Evolutionary conservation across 30 jellyfish, hydroid and myxozoan genomes (phyloP), one percentile per base, ranked within the genome.

Genomic region (Chironex yamaguchii): DNA sequence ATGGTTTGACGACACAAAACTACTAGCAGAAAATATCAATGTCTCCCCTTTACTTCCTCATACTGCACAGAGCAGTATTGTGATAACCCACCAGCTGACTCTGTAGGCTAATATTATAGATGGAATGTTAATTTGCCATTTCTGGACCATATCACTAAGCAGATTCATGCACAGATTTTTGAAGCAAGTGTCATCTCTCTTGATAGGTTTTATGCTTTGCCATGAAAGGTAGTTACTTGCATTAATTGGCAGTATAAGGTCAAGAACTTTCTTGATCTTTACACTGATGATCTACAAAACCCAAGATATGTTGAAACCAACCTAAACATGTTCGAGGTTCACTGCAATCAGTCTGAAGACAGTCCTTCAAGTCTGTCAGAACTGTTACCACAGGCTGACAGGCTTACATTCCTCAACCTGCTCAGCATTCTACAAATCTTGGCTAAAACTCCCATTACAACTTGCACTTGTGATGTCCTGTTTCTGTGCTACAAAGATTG

Each of bases 391-490:
- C 3, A 12, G 23, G 31, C 25, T 28, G 65, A 66, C 65, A 66
- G 31, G 31, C 23, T 66, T 11, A 28, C 65, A 3, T 66, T 66
- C 65, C 79, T 63, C 3, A 66, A 66, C 65, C 27, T 66, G 27
- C 4, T 3, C 25, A 4, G 21, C 14, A 63, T 63, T 4, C 4
- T 66, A 4, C 79, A 66, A 28, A 66, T 66, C 4, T 28, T 66
- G 65, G 65, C 79, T 3, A 66, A 58, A 12, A n/a, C 31, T 13
- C 79, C 79, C 4, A 63, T 66, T 4, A 66, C 79, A 12, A 12
- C 79, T 12, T 66, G 65, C 25, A 12, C 79, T n/a, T 66, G 79
- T 24, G 79, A 66, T 63, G 79, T 12, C 31, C 79, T 4, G 31
- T 66, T 12, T 66, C 79, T 28, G 79, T 66, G 65, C 79, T 66